These are phyloP conservation scores for Cariama cristata DNA, from an alignment of 2,113 vertebrate genomes.

Conservation along the genomic window DNA sequence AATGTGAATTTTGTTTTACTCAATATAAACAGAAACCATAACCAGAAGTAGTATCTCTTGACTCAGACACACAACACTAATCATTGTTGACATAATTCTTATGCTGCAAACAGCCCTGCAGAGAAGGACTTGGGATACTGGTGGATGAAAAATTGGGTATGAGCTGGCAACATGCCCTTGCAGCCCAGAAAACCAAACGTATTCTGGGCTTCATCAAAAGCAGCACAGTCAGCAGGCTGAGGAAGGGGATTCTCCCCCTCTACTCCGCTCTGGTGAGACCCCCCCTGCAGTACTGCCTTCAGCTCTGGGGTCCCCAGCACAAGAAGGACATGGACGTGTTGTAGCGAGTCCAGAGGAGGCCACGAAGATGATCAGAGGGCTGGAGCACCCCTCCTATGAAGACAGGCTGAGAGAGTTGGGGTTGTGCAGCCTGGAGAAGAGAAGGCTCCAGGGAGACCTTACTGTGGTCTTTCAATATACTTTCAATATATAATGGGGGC, in stretches of 20 bases:
- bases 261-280: background rate
- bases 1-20: background rate
- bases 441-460: background rate
- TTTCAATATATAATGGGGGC: too few relatives aligned
- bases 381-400: background rate
- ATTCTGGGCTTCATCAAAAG: too few relatives aligned
- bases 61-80: background rate
- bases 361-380: background rate
- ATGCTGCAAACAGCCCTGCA: background rate
- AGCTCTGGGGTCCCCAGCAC: background rate
- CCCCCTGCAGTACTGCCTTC: background rate
- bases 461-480: too few relatives aligned
- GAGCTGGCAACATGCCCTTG: too few relatives aligned
- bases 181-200: too few relatives aligned
- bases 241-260: too few relatives aligned
- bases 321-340: background rate
- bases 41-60: background rate
- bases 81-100: background rate
- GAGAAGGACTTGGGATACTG: background rate
- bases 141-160: background rate
- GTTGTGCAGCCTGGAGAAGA: background rate
- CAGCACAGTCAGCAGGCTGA: too few relatives aligned
- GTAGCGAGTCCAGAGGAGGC: background rate
- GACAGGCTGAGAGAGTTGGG: background rate
- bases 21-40: background rate